These are phyloP conservation scores for Ornithorhynchus anatinus DNA, from an alignment of 2,113 vertebrate species.

Conservation along the genomic window DNA sequence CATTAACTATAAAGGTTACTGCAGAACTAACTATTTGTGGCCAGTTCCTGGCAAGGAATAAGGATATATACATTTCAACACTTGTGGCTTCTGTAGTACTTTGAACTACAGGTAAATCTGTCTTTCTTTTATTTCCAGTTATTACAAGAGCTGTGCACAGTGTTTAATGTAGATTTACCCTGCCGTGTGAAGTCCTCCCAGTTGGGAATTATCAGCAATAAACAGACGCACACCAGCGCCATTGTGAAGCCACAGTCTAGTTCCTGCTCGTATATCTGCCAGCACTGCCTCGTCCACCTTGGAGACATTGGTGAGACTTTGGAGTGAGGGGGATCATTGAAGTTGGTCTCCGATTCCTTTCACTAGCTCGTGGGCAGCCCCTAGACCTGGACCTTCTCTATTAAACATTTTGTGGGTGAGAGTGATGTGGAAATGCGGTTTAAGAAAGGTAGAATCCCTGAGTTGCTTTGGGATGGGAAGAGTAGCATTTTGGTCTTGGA, in stretches of 20 bases:
- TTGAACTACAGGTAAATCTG: slow-evolving; percentile 17
- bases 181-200: slow-evolving; percentile 97
- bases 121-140: slow-evolving; percentile 72
- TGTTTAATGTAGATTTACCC: slow-evolving; percentile 98
- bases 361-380: rapidly evolving
- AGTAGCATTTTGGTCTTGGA: slow-evolving; percentile 28
- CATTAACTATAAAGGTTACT: no score
- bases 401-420: neutral
- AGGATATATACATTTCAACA: no score
- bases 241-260: slow-evolving; percentile 97
- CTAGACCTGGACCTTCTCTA: no score
- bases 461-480: neutral
- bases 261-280: slow-evolving; percentile 99
- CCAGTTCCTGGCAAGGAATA: no score
- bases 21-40: no score
- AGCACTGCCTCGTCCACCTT: slow-evolving; percentile 99
- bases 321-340: neutral
- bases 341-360: neutral
- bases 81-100: no score
- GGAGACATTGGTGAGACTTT: slow-evolving; percentile 93
- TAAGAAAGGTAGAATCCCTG: slow-evolving; percentile 7
- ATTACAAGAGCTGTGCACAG: slow-evolving; percentile 96
- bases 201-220: slow-evolving; percentile 97
- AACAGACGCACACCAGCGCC: slow-evolving; percentile 85
- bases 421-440: slow-evolving; percentile 21